Evolutionary conservation across 2,797 vertebrate species (phyloP).

Genomic region (Lepidocolaptes lacrymiger): DNA sequence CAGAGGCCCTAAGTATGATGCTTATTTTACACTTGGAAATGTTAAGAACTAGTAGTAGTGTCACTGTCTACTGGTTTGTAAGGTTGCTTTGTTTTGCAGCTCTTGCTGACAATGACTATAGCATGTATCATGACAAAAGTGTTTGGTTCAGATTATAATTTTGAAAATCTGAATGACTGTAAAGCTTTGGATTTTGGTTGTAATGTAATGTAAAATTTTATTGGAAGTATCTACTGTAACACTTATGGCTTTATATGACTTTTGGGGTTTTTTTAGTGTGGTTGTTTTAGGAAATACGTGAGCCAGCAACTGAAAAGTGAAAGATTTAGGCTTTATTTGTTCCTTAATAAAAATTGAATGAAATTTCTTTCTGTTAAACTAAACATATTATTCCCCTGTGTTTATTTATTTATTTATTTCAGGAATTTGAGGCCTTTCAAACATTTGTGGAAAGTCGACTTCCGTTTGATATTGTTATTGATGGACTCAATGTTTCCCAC

Average conservation of each 20-base stretch:
- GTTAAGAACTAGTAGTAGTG: neutral
- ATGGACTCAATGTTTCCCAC: slow-evolving; percentile 92
- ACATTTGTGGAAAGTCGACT: slow-evolving; percentile 82
- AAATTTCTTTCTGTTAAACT: slow-evolving; percentile 17
- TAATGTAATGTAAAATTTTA: neutral
- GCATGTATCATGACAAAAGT: neutral
- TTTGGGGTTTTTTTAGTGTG: neutral
- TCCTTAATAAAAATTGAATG: neutral
- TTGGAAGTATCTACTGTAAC: neutral
- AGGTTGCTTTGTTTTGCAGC: neutral
- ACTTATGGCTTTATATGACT: neutral
- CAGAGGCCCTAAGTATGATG: neutral
- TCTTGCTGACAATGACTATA: neutral
- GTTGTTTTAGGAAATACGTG: neutral
- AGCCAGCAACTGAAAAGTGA: neutral
- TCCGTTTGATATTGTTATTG: slow-evolving; percentile 90
- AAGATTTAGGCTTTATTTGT: neutral
- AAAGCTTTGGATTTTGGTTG: neutral
- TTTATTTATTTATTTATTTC: slow-evolving; percentile 6
- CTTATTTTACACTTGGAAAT: neutral
- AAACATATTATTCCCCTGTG: neutral
- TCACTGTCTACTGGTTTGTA: neutral
- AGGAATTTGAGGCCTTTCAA: slow-evolving; percentile 87
- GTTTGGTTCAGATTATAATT: neutral
- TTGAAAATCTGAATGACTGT: neutral